A percentile compares a stretch with the other conserved stretches of the same genome.
These are phyloP conservation scores for Ochotona princeps DNA, from an alignment of 2,113 vertebrate species.

Conservation along the genomic window DNA sequence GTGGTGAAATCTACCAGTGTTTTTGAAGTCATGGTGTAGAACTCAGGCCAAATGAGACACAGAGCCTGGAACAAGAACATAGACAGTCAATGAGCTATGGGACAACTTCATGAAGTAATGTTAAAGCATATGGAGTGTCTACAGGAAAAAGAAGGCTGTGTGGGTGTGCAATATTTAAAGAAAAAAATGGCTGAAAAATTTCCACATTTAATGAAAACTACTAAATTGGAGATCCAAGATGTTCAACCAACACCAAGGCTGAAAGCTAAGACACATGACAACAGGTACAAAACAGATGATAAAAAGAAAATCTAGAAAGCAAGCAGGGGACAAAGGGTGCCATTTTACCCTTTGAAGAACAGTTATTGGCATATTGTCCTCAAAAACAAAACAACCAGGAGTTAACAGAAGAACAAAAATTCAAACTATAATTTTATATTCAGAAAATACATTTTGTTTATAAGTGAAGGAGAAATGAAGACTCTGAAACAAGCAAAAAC, in stretches of 20 bases:
- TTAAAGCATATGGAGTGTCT: background rate
- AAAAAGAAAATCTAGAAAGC: background rate
- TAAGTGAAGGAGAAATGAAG: background rate
- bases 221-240: background rate
- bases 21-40: background rate
- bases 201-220: background rate
- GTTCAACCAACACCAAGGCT: background rate
- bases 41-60: background rate
- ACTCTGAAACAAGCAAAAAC: background rate
- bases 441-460: background rate
- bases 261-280: background rate
- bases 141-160: background rate
- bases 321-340: background rate
- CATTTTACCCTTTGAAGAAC: background rate
- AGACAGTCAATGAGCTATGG: background rate
- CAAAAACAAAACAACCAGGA: background rate
- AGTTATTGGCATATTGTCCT: background rate
- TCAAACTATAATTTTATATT: background rate
- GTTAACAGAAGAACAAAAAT: background rate
- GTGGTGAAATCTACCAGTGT: background rate
- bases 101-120: background rate
- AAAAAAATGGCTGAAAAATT: background rate
- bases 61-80: background rate
- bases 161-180: too few species aligned
- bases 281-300: background rate